phyloP scores from a whole-genome alignment of 2,113 vertebrate genomes.

The Alexandromys fortis region DNA sequence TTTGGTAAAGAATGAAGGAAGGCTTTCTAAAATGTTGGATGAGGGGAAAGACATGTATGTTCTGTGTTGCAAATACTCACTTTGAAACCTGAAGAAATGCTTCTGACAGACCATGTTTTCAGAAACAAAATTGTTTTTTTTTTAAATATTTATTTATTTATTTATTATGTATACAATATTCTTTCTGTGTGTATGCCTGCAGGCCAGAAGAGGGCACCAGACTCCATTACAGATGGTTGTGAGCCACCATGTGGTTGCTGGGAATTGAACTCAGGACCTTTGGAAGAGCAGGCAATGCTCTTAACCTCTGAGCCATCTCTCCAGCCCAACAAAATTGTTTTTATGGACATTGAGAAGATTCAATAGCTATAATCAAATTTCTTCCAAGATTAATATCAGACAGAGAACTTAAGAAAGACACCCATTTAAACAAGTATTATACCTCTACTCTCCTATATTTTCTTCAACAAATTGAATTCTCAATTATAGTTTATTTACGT shows the following conservation, averaged over 20 bases:
- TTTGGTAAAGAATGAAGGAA: not conserved
- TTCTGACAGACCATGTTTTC: not conserved
- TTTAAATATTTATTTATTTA: too few relatives aligned
- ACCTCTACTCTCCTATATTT: not conserved
- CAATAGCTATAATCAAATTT: not conserved
- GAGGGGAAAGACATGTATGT: not conserved
- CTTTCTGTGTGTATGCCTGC: too few relatives aligned
- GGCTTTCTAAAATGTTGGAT: not conserved
- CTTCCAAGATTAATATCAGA: not conserved
- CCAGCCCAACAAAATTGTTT: not conserved
- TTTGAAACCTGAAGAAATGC: not conserved
- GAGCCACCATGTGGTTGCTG: too few relatives aligned
- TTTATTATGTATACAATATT: too few relatives aligned
- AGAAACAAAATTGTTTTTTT: not conserved
- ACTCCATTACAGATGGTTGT: too few relatives aligned
- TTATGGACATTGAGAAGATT: not conserved
- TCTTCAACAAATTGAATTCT: not conserved
- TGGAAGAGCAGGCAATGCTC: too few relatives aligned
- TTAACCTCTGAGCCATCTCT: too few relatives aligned
- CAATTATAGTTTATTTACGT: not conserved
- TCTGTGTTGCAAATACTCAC: not conserved
- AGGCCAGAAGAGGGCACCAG: too few relatives aligned
- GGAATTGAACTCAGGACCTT: too few relatives aligned
- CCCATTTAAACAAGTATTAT: not conserved
- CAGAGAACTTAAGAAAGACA: not conserved